Conservation (phyloP, 2,113 vertebrate genomes). For the Montifringilla adamsi region DNA sequence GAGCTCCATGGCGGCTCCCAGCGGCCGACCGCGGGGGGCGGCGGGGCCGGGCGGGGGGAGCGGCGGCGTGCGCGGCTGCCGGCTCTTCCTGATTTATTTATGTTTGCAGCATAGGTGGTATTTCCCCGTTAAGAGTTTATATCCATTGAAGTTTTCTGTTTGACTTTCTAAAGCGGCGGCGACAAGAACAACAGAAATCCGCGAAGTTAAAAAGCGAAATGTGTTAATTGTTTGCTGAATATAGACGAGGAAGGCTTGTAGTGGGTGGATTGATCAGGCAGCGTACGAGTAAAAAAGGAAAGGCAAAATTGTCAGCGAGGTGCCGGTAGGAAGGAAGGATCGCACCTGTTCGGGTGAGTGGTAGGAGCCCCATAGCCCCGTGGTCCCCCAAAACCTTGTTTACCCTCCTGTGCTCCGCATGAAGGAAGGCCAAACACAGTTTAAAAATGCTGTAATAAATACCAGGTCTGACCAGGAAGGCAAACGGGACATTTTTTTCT, state of each 20-base stretch:
- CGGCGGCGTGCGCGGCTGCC: neutral
- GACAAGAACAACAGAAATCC: neutral
- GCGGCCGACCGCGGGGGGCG: neutral
- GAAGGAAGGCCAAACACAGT: neutral
- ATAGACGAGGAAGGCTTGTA: neutral
- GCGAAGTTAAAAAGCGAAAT: neutral
- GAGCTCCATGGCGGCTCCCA: no score
- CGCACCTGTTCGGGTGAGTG: neutral
- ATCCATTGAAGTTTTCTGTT: slow-evolving; percentile 28
- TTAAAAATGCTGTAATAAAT: neutral
- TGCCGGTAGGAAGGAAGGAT: neutral
- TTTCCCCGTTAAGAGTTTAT: slow-evolving; percentile 18
- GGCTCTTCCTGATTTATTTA: neutral
- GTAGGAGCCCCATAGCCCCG: neutral
- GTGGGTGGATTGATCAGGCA: slow-evolving; percentile 9
- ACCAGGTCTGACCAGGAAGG: neutral
- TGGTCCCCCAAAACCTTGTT: neutral
- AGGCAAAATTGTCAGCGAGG: neutral
- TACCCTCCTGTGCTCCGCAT: neutral
- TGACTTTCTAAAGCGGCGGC: slow-evolving; percentile 13
- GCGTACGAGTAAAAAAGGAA: neutral
- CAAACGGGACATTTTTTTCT: neutral
- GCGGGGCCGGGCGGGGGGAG: neutral
- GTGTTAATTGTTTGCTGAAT: slow-evolving; percentile 51
- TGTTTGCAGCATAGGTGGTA: neutral